Percentiles rank a stretch among this genome's conserved stretches.
These are phyloP conservation scores for Hypothenemus hampei DNA, from an alignment of 1,140 invertebrate genomes.

Conservation along the genomic window DNA sequence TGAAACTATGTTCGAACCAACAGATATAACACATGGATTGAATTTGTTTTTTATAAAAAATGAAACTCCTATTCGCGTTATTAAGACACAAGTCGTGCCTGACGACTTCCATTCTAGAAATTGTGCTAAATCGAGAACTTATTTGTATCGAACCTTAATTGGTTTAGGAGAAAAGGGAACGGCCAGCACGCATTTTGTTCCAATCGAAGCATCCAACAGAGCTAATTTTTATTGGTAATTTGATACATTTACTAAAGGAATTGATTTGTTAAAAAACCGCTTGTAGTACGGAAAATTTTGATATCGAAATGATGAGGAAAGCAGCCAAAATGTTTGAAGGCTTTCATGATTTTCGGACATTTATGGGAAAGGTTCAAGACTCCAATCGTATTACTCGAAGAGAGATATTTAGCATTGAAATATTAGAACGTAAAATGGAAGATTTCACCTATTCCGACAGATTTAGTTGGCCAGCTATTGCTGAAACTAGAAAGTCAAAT, in stretches of 20 bases:
- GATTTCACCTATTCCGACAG: slow-evolving; percentile 22
- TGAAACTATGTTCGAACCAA: slow-evolving; percentile 47
- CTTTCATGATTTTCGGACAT: slow-evolving; percentile 65
- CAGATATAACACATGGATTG: slow-evolving; percentile 45
- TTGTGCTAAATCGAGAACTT: slow-evolving; percentile 56
- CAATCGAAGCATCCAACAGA: slow-evolving; percentile 53
- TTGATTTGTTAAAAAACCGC: slow-evolving; percentile 3
- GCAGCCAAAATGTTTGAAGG: slow-evolving; percentile 56
- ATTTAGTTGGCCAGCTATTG: slow-evolving; percentile 38
- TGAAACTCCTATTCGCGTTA: slow-evolving; percentile 52
- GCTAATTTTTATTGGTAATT: slow-evolving; percentile 49
- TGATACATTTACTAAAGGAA: neutral
- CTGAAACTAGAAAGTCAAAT: slow-evolving; percentile 46
- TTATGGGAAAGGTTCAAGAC: slow-evolving; percentile 49
- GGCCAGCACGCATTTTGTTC: slow-evolving; percentile 43
- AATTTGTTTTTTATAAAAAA: slow-evolving; percentile 56
- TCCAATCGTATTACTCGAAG: slow-evolving; percentile 44
- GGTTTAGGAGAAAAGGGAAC: slow-evolving; percentile 39
- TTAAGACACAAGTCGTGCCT: slow-evolving; percentile 52
- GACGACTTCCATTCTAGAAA: slow-evolving; percentile 57
- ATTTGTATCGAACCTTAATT: slow-evolving; percentile 60
- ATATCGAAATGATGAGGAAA: slow-evolving; percentile 53
- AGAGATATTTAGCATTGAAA: slow-evolving; percentile 48
- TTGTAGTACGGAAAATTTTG: slow-evolving; percentile 52
- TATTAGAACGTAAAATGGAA: slow-evolving; percentile 37